Percentiles rank a stretch among this genome's conserved stretches.
Conservation (phyloP, 2,113 vertebrate genomes). For the Myrmecobius fasciatus region DNA sequence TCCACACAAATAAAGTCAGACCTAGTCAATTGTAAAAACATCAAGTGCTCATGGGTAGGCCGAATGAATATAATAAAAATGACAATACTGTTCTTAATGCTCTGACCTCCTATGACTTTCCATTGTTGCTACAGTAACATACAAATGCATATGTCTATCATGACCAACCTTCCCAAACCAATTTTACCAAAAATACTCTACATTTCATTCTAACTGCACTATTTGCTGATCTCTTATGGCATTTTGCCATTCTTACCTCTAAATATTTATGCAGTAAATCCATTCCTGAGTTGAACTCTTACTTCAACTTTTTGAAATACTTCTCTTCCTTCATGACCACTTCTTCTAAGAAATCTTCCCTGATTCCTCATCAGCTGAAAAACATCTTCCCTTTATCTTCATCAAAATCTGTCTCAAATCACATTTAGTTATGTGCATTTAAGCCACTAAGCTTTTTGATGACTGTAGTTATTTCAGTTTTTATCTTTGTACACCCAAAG, state of each 20-base stretch:
- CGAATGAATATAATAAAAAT: too few species aligned
- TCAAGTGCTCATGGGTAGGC: too few species aligned
- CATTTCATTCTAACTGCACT: not conserved
- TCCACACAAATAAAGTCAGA: too few species aligned
- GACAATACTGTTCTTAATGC: too few species aligned
- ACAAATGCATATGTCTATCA: not conserved
- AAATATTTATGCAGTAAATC: not conserved
- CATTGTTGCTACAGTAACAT: not conserved
- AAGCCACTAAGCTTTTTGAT: not conserved
- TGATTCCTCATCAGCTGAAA: not conserved
- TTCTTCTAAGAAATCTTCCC: not conserved
- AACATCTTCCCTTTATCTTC: not conserved
- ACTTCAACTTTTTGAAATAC: not conserved
- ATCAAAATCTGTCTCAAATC: not conserved
- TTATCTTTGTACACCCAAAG: not conserved
- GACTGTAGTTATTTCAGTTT: not conserved
- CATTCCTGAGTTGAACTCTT: not conserved
- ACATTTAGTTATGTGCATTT: not conserved
- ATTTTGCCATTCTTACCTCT: not conserved
- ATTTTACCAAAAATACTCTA: not conserved
- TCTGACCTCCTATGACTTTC: not conserved
- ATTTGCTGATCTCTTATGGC: not conserved
- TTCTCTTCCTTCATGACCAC: not conserved
- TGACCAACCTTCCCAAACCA: not conserved
- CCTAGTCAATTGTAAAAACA: too few species aligned